Evolutionary conservation across 2,888 invertebrate genomes (phyloP).

Genomic region (Athalia rosae): DNA sequence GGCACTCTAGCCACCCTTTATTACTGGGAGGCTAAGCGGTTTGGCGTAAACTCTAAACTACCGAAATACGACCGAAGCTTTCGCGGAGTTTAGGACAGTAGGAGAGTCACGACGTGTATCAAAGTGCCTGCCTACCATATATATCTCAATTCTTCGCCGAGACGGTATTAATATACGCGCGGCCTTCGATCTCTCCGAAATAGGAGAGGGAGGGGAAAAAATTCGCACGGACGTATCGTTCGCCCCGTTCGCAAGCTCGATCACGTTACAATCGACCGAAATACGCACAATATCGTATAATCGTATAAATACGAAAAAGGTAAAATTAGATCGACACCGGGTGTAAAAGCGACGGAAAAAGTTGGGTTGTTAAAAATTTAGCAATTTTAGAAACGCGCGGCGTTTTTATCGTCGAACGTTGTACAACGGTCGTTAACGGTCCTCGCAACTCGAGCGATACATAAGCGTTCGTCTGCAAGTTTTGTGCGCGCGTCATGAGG

Average conservation of each 20-base stretch:
- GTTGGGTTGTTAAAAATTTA: constrained; percentile 17
- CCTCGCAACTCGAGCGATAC: neutral
- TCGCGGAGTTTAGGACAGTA: constrained; percentile 23
- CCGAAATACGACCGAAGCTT: constrained; percentile 36
- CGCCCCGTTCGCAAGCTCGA: too few relatives aligned
- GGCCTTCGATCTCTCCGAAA: too few relatives aligned
- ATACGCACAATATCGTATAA: too few relatives aligned
- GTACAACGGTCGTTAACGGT: constrained; percentile 19
- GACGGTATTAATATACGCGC: constrained; percentile 1
- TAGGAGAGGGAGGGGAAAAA: neutral
- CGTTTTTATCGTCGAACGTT: constrained; percentile 11
- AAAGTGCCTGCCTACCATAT: neutral
- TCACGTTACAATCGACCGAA: neutral
- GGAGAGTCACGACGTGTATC: neutral
- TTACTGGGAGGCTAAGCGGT: constrained; percentile 40
- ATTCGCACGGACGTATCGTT: neutral
- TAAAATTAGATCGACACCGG: too few relatives aligned
- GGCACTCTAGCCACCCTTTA: constrained; percentile 36
- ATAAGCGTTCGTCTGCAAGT: too few relatives aligned
- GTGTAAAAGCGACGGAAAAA: neutral
- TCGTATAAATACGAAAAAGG: neutral
- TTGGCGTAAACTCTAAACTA: constrained; percentile 43
- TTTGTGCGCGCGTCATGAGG: constrained; percentile 1
- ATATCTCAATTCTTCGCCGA: neutral
- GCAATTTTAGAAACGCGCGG: neutral